Percentiles rank a stretch among this genome's conserved stretches.
Evolutionary conservation across 2,113 vertebrate species (phyloP).

Genomic region (Poeciliopsis retropinna): DNA sequence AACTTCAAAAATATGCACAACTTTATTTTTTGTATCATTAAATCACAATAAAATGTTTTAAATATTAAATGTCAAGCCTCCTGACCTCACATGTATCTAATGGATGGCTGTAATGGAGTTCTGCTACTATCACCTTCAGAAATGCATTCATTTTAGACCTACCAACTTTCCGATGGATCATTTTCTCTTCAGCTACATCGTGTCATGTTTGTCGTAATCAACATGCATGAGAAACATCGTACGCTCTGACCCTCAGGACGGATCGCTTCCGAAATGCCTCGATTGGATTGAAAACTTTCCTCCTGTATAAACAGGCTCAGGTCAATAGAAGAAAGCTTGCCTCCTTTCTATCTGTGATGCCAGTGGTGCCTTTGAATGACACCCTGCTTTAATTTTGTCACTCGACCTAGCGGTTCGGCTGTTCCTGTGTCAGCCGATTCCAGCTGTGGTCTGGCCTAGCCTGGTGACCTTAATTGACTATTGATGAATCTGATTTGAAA

Average conservation of each 20-base stretch:
- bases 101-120: not conserved
- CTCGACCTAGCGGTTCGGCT: not conserved
- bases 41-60: not conserved
- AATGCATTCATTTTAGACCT: not conserved
- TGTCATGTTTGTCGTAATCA: not conserved
- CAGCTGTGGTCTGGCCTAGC: conserved; percentile 27
- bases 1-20: not conserved
- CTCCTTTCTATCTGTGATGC: not conserved
- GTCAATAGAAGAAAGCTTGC: not conserved
- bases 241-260: not conserved
- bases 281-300: not conserved
- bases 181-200: not conserved
- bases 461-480: conserved; percentile 58
- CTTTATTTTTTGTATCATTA: not conserved
- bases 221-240: not conserved
- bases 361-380: not conserved
- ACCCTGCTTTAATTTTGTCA: not conserved
- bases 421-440: conserved; percentile 6
- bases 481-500: conserved; percentile 39
- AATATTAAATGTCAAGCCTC: not conserved
- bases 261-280: not conserved
- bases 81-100: not conserved
- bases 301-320: not conserved
- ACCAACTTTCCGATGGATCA: not conserved
- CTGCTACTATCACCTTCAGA: not conserved